A percentile compares a stretch with the other conserved stretches of the same genome.
Evolutionary conservation across 2,113 vertebrate species (phyloP).

Genomic region (Halichoeres trimaculatus): DNA sequence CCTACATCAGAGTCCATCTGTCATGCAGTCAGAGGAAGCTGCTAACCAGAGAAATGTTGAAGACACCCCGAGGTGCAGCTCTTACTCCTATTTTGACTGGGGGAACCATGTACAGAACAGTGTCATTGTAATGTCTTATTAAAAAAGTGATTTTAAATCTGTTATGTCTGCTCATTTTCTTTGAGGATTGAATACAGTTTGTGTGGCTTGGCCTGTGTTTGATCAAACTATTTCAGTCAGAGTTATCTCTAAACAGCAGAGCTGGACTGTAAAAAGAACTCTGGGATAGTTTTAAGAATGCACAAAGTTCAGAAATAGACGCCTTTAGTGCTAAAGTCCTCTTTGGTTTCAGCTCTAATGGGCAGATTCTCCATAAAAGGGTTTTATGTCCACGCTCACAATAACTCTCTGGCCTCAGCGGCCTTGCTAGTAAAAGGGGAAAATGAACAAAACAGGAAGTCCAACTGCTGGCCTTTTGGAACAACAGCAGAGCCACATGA

Average conservation of each 20-base stretch:
- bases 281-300: not conserved
- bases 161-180: constrained; percentile 64
- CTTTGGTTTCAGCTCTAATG: constrained; percentile 6
- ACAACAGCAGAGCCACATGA: constrained; percentile 54
- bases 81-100: constrained; percentile 81
- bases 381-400: constrained; percentile 31
- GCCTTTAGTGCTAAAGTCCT: constrained; percentile 3
- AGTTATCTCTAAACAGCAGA: not conserved
- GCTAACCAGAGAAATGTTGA: constrained; percentile 72
- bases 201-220: not conserved
- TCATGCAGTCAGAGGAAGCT: constrained; percentile 76
- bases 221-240: not conserved
- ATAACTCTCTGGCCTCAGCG: constrained; percentile 24
- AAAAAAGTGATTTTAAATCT: constrained; percentile 86
- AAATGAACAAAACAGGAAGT: constrained; percentile 78
- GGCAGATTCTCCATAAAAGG: constrained; percentile 31
- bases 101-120: constrained; percentile 84
- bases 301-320: constrained; percentile 7
- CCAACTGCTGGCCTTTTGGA: constrained; percentile 56
- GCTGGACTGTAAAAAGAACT: not conserved
- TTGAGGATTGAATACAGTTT: constrained; percentile 14
- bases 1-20: constrained; percentile 74
- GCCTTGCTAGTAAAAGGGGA: constrained; percentile 39
- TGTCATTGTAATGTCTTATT: constrained; percentile 88
- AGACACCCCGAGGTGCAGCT: constrained; percentile 74